Conservation (phyloP, 2,888 invertebrate species). For the Pterostichus madidus region DNA sequence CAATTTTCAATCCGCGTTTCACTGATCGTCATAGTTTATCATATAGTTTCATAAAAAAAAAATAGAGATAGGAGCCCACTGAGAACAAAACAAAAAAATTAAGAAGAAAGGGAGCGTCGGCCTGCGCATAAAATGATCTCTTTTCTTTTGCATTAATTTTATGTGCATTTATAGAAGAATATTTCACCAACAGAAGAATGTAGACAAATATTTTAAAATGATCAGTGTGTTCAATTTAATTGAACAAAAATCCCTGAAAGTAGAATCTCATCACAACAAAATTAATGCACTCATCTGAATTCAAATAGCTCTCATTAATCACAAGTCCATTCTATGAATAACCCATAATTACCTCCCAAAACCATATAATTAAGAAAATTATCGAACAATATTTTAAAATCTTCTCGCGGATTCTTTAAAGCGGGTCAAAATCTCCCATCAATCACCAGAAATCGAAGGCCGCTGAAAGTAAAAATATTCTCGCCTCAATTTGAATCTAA, state of each 20-base stretch:
- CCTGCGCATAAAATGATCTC: too few relatives aligned
- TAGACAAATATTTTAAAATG: too few relatives aligned
- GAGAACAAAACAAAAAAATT: too few relatives aligned
- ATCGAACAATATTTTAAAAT: conserved; percentile 40
- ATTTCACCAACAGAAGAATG: too few relatives aligned
- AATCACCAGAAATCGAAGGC: conserved; percentile 36
- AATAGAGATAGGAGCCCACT: too few relatives aligned
- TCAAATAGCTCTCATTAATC: conserved; percentile 35
- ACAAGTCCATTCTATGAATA: not conserved
- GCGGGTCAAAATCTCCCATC: conserved; percentile 33
- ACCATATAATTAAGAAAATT: conserved; percentile 41
- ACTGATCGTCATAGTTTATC: too few relatives aligned
- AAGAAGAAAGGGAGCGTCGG: too few relatives aligned
- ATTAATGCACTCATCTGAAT: conserved; percentile 28
- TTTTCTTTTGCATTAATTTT: too few relatives aligned
- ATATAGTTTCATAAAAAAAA: too few relatives aligned
- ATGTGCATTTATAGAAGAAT: too few relatives aligned
- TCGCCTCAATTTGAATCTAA: conserved; percentile 27
- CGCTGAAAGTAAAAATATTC: conserved; percentile 37
- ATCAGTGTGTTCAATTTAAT: too few relatives aligned
- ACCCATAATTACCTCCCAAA: conserved; percentile 35
- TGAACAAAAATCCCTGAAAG: conserved; percentile 8
- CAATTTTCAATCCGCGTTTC: too few relatives aligned
- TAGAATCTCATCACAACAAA: conserved; percentile 18
- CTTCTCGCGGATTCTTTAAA: conserved; percentile 41